Percentiles rank a stretch among this genome's conserved stretches.
Evolutionary conservation across 2,113 vertebrate genomes (phyloP).

Genomic region (Scomber colias): DNA sequence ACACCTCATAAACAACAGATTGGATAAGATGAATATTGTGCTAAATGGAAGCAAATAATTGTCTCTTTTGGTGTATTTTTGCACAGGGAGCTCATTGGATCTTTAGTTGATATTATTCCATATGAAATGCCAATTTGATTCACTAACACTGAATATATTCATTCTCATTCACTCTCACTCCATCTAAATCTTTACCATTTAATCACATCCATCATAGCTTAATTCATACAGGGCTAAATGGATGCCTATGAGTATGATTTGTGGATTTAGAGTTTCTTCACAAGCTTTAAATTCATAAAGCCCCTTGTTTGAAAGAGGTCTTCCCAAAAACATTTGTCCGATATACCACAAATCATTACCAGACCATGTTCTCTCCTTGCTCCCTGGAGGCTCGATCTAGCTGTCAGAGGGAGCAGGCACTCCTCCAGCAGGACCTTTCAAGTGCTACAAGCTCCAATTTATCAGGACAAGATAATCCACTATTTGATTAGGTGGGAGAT

Average conservation of each 20-base stretch:
- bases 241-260: neutral
- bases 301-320: constrained; percentile 64
- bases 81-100: neutral
- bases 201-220: neutral
- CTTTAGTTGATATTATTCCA: neutral
- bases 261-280: constrained; percentile 13
- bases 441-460: constrained; percentile 84
- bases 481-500: constrained; percentile 85
- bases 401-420: constrained; percentile 72
- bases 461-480: constrained; percentile 88
- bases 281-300: constrained; percentile 71
- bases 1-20: neutral
- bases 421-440: constrained; percentile 84
- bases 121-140: neutral
- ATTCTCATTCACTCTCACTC: neutral
- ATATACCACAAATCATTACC: constrained; percentile 86
- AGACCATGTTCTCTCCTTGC: constrained; percentile 74
- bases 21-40: constrained; percentile 42
- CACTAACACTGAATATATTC: neutral
- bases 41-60: neutral
- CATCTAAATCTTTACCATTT: neutral
- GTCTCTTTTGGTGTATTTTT: constrained; percentile 9
- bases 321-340: constrained; percentile 86
- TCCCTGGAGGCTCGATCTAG: constrained; percentile 84
- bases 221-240: neutral